phyloP scores from a whole-genome alignment of 2,888 invertebrate genomes.

The Melanargia galathea region DNA sequence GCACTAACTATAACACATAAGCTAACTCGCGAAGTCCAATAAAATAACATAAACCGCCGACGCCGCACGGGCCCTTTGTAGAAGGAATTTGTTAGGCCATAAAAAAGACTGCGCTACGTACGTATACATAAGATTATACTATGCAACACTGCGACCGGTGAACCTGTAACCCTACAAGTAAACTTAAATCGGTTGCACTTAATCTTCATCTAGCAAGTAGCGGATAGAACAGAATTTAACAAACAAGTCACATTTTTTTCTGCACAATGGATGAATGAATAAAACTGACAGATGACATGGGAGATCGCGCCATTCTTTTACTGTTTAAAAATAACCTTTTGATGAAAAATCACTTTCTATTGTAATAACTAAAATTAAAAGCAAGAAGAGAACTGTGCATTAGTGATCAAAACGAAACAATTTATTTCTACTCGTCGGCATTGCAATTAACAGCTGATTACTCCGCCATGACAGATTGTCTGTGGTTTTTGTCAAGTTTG shows the following conservation, averaged over 20 bases:
- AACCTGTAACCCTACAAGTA: slow-evolving; percentile 52
- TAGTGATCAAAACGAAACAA: slow-evolving; percentile 49
- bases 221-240: slow-evolving; percentile 71
- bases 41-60: slow-evolving; percentile 65
- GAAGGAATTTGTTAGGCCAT: slow-evolving; percentile 60
- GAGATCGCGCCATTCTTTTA: slow-evolving; percentile 76
- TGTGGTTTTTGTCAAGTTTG: slow-evolving; percentile 41
- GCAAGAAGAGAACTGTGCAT: slow-evolving; percentile 46
- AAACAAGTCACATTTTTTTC: slow-evolving; percentile 79
- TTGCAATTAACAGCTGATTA: slow-evolving; percentile 80
- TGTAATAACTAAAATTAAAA: slow-evolving; percentile 42
- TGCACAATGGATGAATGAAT: slow-evolving; percentile 78
- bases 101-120: slow-evolving; percentile 46
- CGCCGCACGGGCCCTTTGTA: slow-evolving; percentile 76
- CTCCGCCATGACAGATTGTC: slow-evolving; percentile 73
- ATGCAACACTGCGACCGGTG: slow-evolving; percentile 49
- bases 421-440: slow-evolving; percentile 63
- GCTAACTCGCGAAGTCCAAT: slow-evolving; percentile 53
- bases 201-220: slow-evolving; percentile 63
- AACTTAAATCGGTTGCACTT: slow-evolving; percentile 56
- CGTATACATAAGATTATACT: slow-evolving; percentile 47
- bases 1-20: slow-evolving; percentile 51
- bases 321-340: slow-evolving; percentile 44
- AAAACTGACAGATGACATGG: slow-evolving; percentile 74
- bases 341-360: slow-evolving; percentile 41